phyloP scores from a whole-genome alignment of 2,888 invertebrate genomes.

The Hirudinaria manillensis region DNA sequence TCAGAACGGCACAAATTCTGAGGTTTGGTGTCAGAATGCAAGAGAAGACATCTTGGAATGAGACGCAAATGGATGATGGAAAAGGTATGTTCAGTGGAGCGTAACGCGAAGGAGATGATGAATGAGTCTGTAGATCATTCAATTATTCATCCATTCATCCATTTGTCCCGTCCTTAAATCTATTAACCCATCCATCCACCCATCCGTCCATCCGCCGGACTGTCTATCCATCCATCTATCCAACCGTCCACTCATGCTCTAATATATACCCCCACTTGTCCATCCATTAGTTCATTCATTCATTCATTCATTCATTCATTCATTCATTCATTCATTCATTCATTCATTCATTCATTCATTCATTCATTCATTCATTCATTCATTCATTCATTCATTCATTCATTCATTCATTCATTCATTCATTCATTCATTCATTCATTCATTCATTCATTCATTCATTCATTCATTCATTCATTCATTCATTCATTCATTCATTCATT shows the following conservation, averaged over 20 bases:
- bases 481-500: slow-evolving; percentile 3
- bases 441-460: slow-evolving; percentile 15
- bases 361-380: not conserved
- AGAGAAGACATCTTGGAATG: too few relatives aligned
- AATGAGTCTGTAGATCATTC: too few relatives aligned
- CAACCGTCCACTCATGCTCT: slow-evolving; percentile 6
- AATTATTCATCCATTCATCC: not conserved
- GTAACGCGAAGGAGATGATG: too few relatives aligned
- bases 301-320: slow-evolving; percentile 15
- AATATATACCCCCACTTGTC: too few relatives aligned
- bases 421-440: slow-evolving; percentile 15
- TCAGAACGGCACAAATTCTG: too few relatives aligned
- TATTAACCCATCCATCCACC: not conserved
- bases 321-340: not conserved
- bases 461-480: slow-evolving; percentile 15
- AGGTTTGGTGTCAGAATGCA: too few relatives aligned
- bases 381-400: slow-evolving; percentile 15
- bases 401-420: slow-evolving; percentile 15
- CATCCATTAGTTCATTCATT: slow-evolving; percentile 4
- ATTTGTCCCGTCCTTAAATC: not conserved
- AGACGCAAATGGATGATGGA: too few relatives aligned
- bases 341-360: slow-evolving; percentile 6
- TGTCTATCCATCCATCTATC: not conserved
- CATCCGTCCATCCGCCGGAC: not conserved
- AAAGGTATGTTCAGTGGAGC: too few relatives aligned